Conservation (phyloP, 2,888 invertebrate genomes). For the Drosophila anomelani region DNA sequence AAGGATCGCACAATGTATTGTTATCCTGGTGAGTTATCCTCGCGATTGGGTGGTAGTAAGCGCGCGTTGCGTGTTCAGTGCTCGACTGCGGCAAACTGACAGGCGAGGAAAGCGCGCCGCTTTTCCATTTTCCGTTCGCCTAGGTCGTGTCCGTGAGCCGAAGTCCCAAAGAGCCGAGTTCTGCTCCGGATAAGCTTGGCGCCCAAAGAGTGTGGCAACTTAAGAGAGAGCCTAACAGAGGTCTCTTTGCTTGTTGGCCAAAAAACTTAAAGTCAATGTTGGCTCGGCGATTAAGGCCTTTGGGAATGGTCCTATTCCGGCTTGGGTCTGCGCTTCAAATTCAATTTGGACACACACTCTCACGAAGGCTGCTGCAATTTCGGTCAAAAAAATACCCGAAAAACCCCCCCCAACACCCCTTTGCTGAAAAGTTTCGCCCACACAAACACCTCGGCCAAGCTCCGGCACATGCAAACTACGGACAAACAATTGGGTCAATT, state of each 20-base stretch:
- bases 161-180: constrained; percentile 32
- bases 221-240: constrained; percentile 49
- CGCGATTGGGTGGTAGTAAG: constrained; percentile 17
- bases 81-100: constrained; percentile 78
- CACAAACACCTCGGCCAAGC: constrained; percentile 34
- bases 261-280: constrained; percentile 27
- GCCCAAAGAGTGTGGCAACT: constrained; percentile 5
- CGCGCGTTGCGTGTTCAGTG: constrained; percentile 69
- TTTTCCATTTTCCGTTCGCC: constrained; percentile 42
- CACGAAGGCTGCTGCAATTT: constrained; percentile 43
- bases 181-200: constrained; percentile 41
- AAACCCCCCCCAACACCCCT: constrained; percentile 5
- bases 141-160: constrained; percentile 58
- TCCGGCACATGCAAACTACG: constrained; percentile 60
- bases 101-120: constrained; percentile 44
- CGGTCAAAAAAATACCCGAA: constrained; percentile 4
- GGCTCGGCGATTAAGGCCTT: constrained; percentile 26
- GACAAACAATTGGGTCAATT: constrained; percentile 72
- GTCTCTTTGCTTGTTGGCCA: constrained; percentile 9
- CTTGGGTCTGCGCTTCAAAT: constrained; percentile 58
- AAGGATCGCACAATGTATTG: constrained; percentile 25
- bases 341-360: constrained; percentile 55
- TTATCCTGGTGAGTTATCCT: constrained; percentile 39
- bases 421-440: constrained; percentile 7
- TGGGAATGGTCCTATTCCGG: constrained; percentile 48